phyloP scores from a whole-genome alignment of 2,113 vertebrate genomes.

The Actinemys pallida region DNA sequence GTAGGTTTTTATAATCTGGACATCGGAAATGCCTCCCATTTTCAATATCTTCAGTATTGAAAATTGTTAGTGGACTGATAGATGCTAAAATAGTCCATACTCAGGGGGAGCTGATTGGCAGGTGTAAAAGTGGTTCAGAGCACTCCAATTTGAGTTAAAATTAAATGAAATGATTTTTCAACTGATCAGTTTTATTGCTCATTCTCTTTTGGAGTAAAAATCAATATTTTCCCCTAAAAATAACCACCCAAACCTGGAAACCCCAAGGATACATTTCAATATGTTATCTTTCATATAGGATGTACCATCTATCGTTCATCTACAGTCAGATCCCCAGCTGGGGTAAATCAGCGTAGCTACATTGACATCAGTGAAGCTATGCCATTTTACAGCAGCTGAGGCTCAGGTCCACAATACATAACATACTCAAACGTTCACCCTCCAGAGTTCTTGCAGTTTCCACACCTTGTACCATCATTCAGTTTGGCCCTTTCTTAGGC shows the following conservation, averaged over 20 bases:
- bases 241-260: background rate
- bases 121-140: background rate
- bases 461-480: background rate
- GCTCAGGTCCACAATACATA: rapidly evolving
- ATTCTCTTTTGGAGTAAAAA: background rate
- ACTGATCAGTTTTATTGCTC: background rate
- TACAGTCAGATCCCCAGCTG: background rate
- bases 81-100: background rate
- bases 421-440: rapidly evolving
- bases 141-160: background rate
- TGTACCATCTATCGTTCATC: background rate
- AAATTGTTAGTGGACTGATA: background rate
- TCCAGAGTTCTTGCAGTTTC: background rate
- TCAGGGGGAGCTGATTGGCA: background rate
- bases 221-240: background rate
- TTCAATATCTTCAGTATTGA: background rate
- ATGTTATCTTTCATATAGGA: background rate
- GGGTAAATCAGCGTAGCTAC: background rate
- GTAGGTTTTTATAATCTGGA: background rate
- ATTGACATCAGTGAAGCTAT: background rate
- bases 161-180: background rate
- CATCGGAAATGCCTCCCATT: background rate
- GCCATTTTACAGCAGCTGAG: background rate
- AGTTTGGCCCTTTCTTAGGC: rapidly evolving
- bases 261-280: background rate